phyloP scores from a whole-genome alignment of 1,140 invertebrate species.

The Lepidurus packardi region DNA sequence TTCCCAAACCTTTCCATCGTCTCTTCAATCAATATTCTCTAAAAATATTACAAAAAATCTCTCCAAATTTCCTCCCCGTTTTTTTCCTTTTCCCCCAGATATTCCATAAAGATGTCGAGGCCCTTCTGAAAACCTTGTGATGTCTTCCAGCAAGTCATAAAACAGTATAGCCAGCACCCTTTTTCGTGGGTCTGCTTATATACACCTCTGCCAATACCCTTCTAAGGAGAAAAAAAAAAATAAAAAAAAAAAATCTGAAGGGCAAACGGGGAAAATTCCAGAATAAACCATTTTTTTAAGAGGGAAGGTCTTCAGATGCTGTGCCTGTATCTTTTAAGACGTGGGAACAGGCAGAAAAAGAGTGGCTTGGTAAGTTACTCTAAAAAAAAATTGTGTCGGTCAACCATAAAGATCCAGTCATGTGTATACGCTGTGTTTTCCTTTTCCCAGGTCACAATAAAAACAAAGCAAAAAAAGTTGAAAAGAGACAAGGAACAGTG shows the following conservation, averaged over 20 bases:
- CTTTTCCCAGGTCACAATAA: background rate
- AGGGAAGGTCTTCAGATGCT: background rate
- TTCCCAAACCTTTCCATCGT: background rate
- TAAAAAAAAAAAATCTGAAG: background rate
- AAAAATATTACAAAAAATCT: background rate
- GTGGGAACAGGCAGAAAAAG: background rate
- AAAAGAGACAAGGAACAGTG: background rate
- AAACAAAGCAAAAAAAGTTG: background rate
- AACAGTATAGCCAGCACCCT: slow-evolving; percentile 11
- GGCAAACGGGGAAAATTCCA: background rate
- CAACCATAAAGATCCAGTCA: background rate
- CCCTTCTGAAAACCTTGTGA: background rate
- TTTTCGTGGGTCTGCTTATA: background rate
- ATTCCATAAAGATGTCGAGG: slow-evolving; percentile 19
- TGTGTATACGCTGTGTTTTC: background rate
- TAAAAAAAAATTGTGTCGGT: background rate
- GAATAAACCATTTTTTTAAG: background rate
- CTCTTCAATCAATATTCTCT: slow-evolving; percentile 15
- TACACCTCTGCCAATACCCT: background rate
- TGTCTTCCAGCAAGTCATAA: slow-evolving; percentile 4
- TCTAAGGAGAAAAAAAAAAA: background rate
- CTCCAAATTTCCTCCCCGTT: background rate
- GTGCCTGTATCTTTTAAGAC: background rate
- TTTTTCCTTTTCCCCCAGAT: background rate
- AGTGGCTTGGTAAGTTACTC: background rate